Percentiles rank a stretch among this genome's conserved stretches.
Conservation (phyloP, 2,797 vertebrate species). For the Pogonophryne albipinna region DNA sequence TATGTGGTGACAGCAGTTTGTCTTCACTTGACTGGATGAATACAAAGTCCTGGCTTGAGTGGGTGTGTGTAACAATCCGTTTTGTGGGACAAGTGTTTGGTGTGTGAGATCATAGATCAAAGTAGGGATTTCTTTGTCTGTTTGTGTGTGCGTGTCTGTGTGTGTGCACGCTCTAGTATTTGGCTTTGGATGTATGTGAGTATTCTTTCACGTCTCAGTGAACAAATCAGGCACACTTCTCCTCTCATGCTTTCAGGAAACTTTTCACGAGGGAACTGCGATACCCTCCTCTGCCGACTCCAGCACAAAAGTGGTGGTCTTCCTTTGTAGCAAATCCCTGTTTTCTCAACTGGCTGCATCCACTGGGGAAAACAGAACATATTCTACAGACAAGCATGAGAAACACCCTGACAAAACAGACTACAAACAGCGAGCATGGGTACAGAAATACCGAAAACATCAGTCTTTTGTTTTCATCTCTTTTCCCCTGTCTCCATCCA, state of each 20-base stretch:
- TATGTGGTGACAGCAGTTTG: conserved; percentile 16
- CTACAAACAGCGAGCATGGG: conserved; percentile 56
- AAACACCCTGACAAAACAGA: conserved; percentile 69
- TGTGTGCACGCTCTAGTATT: not conserved
- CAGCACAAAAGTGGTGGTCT: conserved; percentile 56
- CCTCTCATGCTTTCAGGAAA: conserved; percentile 57
- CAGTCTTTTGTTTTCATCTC: conserved; percentile 20
- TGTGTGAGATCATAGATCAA: conserved; percentile 42
- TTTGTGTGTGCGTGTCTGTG: too few relatives aligned
- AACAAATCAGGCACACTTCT: conserved; percentile 47
- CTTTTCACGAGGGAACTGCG: conserved; percentile 53
- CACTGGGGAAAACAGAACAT: conserved; percentile 60
- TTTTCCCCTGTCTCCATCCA: conserved; percentile 26
- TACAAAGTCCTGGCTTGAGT: conserved; percentile 2
- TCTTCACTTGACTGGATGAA: conserved; percentile 27
- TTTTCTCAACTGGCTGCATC: conserved; percentile 58
- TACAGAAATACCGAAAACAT: conserved; percentile 68
- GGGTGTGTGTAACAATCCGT: not conserved
- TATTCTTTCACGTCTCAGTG: conserved; percentile 40
- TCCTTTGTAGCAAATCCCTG: conserved; percentile 61
- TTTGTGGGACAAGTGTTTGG: conserved; percentile 39
- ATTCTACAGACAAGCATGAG: conserved; percentile 63
- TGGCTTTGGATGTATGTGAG: conserved; percentile 33
- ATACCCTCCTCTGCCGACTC: conserved; percentile 50
- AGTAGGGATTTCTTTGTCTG: conserved; percentile 37